Conservation (phyloP, 2,113 vertebrate species). For the Seriola dumerili region DNA sequence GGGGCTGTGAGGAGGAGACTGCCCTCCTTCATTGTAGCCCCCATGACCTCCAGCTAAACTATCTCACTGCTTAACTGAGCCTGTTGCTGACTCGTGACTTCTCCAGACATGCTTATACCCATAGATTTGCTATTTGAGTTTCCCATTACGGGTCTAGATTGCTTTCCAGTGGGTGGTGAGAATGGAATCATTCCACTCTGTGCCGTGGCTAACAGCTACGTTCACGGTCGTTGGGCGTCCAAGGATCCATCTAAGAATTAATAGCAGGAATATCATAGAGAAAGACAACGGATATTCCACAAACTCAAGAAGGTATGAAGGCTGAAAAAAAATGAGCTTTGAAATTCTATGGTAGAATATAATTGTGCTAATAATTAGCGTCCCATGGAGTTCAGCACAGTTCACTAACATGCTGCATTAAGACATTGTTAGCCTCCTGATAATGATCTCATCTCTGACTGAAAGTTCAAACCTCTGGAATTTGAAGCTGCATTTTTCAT, state of each 20-base stretch:
- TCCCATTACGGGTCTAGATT: slow-evolving; percentile 77
- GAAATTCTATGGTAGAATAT: slow-evolving; percentile 13
- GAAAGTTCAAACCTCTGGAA: background rate
- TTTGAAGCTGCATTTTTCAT: background rate
- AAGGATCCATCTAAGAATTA: slow-evolving; percentile 69
- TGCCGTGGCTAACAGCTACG: slow-evolving; percentile 61
- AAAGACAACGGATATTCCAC: slow-evolving; percentile 26
- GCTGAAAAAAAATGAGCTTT: slow-evolving; percentile 1
- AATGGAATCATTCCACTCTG: slow-evolving; percentile 68
- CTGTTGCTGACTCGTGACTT: slow-evolving; percentile 75
- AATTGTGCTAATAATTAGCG: slow-evolving; percentile 29
- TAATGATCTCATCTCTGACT: slow-evolving; percentile 30
- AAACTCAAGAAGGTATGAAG: slow-evolving; percentile 38
- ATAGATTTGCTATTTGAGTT: slow-evolving; percentile 77
- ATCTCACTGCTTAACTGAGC: slow-evolving; percentile 63
- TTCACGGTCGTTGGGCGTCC: slow-evolving; percentile 66
- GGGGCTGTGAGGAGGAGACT: slow-evolving; percentile 9
- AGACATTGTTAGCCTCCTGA: slow-evolving; percentile 24
- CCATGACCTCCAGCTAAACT: slow-evolving; percentile 69
- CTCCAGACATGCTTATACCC: slow-evolving; percentile 67
- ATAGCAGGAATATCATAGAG: slow-evolving; percentile 30
- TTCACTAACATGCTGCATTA: slow-evolving; percentile 24
- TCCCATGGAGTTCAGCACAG: background rate
- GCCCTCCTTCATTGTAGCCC: slow-evolving; percentile 29
- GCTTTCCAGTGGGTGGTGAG: slow-evolving; percentile 74